Base-by-base conservation (phyloP, 2,888 invertebrate species). In the Xylota sylvarum region DNA sequence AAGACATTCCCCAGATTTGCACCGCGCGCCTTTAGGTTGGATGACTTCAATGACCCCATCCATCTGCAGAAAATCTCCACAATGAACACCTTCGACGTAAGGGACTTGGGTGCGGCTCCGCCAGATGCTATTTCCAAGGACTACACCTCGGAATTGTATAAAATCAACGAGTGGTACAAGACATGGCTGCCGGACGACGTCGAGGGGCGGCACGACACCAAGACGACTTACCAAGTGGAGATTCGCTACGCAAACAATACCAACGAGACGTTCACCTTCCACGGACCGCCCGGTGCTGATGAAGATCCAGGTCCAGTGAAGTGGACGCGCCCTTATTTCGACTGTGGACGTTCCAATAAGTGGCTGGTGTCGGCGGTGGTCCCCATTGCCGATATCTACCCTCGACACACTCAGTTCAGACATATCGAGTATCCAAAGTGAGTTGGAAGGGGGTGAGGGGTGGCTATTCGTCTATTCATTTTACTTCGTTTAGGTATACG, bases 31-130 rank as follows among this genome's bases (percentile, higher is more conserved):
- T 98, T 95, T 91, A 94, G 98, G 85, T 95, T 96, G 35, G 98
- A 98, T 91, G 98, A 98, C 92, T 98, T 98, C 90, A 98, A 98
- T 91, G 98, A 99, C 92, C 98, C 99, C 0, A 97, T 98, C 70
- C 99, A 99, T 93, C 93, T 97, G 89, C 97, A 98, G 91, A 95
- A 98, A 91, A 98, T 98, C 89, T 99, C 99, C 0, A 99, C 99
- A 0, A 93, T 98, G 90, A 98, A 98, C 90, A 99, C 98, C 0
- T 98, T 99, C 88, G 95, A 95, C 83, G 95, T 97, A 1, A 94
- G 95, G 88, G 98, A 98, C 93, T 93, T 98, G 72, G 98, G 98
- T 30, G 97, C 97, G 0, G 95, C 97, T 90, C 95, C 96, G 0
- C 94, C 95, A 0, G 96, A 96, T 5, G 97, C 97, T 56, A 93